These are phyloP conservation scores for Diarsia dahlii DNA, from an alignment of 2,888 invertebrate genomes.

Conservation along the genomic window DNA sequence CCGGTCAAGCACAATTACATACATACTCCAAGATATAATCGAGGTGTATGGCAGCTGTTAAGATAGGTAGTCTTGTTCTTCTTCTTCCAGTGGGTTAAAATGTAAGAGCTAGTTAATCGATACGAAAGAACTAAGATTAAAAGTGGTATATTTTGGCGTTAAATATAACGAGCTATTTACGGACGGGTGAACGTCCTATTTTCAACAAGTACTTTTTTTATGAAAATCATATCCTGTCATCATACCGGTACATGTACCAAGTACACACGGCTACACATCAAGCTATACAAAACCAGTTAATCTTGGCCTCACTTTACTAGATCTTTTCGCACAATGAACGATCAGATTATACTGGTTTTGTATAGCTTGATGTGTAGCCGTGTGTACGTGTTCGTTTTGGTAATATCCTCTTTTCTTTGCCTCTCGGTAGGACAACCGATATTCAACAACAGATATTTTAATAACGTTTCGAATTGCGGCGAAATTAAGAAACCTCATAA, in stretches of 20 bases:
- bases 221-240: neutral
- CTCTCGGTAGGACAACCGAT: neutral
- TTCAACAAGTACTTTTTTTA: neutral
- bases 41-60: neutral
- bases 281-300: too few relatives aligned
- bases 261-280: too few relatives aligned
- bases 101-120: neutral
- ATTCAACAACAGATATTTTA: constrained; percentile 19
- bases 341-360: too few relatives aligned
- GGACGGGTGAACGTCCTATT: too few relatives aligned
- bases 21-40: neutral
- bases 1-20: neutral
- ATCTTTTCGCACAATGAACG: too few relatives aligned
- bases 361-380: too few relatives aligned
- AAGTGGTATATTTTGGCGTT: neutral
- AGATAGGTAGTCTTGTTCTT: too few relatives aligned
- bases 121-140: neutral
- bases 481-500: constrained; percentile 15
- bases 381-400: neutral
- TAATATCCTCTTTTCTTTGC: neutral
- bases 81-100: neutral
- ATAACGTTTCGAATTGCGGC: constrained; percentile 8
- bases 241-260: neutral
- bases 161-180: neutral
- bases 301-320: too few relatives aligned